Evolutionary conservation across 2,797 vertebrate genomes (phyloP), one percentile per base, ranked within the genome.

Genomic region (Ambastaia sidthimunki): DNA sequence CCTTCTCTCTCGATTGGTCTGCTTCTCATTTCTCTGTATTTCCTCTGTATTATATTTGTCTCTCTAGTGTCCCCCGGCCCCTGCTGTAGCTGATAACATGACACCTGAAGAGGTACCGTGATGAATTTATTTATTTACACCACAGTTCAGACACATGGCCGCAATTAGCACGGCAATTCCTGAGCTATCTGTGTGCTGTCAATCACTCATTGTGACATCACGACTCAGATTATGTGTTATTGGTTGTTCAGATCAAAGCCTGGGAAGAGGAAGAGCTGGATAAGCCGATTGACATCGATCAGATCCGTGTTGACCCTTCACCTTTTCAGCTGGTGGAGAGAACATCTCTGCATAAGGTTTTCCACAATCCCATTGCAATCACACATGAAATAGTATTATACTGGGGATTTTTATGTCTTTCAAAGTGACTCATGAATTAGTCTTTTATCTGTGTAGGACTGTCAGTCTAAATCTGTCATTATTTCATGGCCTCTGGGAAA

Each of bases 291-390:
- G 95, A 96, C 83, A 96, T 98, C 82, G 97, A 97, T 84, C 95
- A 94, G 91, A 97, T 98, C 81, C 95, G 94, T 0, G 94, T 99
- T 34, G 98, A 99, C 86, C 97, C 96, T 59, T 97, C 97, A 48
- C 98, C 98, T 3, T 99, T 99, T 91, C 98, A 99, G 85, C 90
- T 99, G 86, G 98, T 99, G 88, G 97, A 99, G 84, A 95, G 96
- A 90, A 99, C 98, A 0, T 97, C 97, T 2, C 88, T 99, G 83
- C 98, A 99, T 90, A 98, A 99, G 95, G 98, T 96, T 80, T 75
- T 79, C 66, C 37, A 12, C 41, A 74, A 63, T 60, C 62, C 15
- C 15, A 78, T 37, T 78, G n/a, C 25, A 19, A 71, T 71, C 28
- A 3, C 16, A 71, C 50, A 5, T 50, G 28, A 63, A 71, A 71